Base-by-base conservation (phyloP, 1,140 invertebrate genomes). In the Calosoma granatense region DNA sequence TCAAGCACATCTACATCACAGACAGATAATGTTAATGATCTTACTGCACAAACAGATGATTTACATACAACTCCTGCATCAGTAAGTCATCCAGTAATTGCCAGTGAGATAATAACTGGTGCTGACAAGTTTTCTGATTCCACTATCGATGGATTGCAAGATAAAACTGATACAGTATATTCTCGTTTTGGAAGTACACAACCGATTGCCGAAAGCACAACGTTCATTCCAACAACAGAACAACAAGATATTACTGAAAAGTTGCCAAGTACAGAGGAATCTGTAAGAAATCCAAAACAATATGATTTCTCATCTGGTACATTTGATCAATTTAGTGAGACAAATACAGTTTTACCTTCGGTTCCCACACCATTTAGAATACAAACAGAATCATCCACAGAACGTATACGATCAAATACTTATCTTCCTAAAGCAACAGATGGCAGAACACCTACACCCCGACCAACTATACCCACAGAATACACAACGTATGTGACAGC, bases 401-500 rank as follows among this genome's bases (percentile, higher is more conserved):
- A 47, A 12, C 41, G 6, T 47, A 4, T 11, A 4, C 41, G 17
- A 47, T 17, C 12, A 17, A 41, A 53, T 26, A 57, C 56, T 19
- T 57, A 57, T 57, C 36, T 57, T 12, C 56, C 56, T 1, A 57
- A 57, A 57, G 2, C 17, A 19, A 39, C 54, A 15, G 36, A 20
- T 1, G 14, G n/a, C 22, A 2, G 12, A 55, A 15, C 20, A 1
- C 9, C 54, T 15, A 55, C 20, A 30, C 54, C 54, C 1, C 12
- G 14, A 30, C 2, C 54, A 20, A 26, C 30, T 1, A 39, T 20
- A 17, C 4, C 54, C 52, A 14, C 11, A 51, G 17, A 22, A 53
- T 41, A 53, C 4, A 17, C 54, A 9, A 47, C 41, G 15, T 47
- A 11, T 47, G 3, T 52, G 9, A 55, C 57, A 57, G 36, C 26